These are phyloP conservation scores for Thalassaphorura encarpata DNA, from an alignment of 1,140 invertebrate genomes.

Conservation along the genomic window DNA sequence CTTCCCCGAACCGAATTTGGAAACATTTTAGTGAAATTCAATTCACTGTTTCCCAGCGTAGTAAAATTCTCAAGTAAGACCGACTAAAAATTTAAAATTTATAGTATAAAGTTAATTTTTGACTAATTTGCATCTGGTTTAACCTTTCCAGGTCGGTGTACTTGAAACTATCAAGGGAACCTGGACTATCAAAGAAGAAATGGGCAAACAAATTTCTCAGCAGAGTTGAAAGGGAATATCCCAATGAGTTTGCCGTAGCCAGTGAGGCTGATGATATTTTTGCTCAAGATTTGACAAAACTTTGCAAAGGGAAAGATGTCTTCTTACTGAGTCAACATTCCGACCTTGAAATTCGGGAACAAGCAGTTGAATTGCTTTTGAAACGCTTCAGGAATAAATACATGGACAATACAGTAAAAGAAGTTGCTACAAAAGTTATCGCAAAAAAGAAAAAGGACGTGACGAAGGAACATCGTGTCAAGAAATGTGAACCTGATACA, in stretches of 20 bases:
- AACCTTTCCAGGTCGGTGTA: background rate
- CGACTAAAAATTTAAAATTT: too few species aligned
- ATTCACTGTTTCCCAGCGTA: conserved; percentile 10
- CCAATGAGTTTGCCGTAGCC: conserved; percentile 24
- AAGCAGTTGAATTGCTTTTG: conserved; percentile 13
- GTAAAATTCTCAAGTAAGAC: conserved; percentile 25
- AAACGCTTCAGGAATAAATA: background rate
- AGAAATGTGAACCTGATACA: background rate
- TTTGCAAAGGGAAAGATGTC: conserved; percentile 12
- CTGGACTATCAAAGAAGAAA: background rate
- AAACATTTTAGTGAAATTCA: conserved; percentile 4
- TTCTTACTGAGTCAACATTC: conserved; percentile 15
- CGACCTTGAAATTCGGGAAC: background rate
- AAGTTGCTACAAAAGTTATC: background rate
- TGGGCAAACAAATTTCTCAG: conserved; percentile 8
- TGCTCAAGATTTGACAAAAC: conserved; percentile 9
- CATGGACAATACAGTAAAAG: background rate
- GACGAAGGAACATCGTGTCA: background rate
- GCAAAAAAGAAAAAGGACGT: conserved; percentile 2
- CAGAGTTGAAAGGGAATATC: conserved; percentile 25
- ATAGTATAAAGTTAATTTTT: too few species aligned
- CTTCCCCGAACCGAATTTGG: conserved; percentile 1
- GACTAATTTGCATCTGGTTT: background rate
- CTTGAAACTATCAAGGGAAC: background rate
- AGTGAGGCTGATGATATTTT: conserved; percentile 17